Base-by-base conservation (phyloP, 2,888 invertebrate species). In the Conomelus anceps region DNA sequence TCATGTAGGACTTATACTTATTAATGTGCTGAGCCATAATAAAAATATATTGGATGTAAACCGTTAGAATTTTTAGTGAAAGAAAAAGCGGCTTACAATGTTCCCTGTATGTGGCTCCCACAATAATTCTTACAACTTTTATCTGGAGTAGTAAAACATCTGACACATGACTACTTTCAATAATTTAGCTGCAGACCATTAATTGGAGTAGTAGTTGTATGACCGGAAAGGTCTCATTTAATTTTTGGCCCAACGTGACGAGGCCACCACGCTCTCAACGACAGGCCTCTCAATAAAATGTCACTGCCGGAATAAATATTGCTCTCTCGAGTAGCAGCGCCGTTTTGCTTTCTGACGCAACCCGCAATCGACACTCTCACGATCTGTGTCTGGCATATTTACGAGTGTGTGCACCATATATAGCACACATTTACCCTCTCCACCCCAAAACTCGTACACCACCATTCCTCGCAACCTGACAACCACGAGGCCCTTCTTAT, bases 251-350 rank as follows among this genome's bases (percentile, higher is more conserved):
- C 1, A n/a, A n/a, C n/a, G n/a, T n/a, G n/a, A n/a, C n/a, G n/a
- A n/a, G n/a, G n/a, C 63, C 20, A 63, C 63, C n/a, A 63, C 63
- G 63, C 63, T 63, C 63, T 63, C 63, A 63, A 7, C 63, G 63
- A 63, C 63, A 63, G 63, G 63, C 63, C 86, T 86, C 86, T 86
- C 86, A 26, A 86, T 86, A 86, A 86, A 86, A 86, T 86, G 86
- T 86, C 86, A 86, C 86, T 20, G 26, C 86, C 29, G 22, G 86
- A 86, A 86, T 86, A 86, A 86, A 86, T 86, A 86, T 86, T 20
- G 29, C 86, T 22, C 29, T 86, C 29, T 86, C 23, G 29, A 86
- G 86, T 86, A 29, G 24, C 86, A 23, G 86, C 23, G 24, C 22
- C 86, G 7, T 3, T n/a, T n/a, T n/a, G n/a, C n/a, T n/a, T n/a